phyloP scores from a whole-genome alignment of 2,888 invertebrate genomes.

The Odontocolon sp. region DNA sequence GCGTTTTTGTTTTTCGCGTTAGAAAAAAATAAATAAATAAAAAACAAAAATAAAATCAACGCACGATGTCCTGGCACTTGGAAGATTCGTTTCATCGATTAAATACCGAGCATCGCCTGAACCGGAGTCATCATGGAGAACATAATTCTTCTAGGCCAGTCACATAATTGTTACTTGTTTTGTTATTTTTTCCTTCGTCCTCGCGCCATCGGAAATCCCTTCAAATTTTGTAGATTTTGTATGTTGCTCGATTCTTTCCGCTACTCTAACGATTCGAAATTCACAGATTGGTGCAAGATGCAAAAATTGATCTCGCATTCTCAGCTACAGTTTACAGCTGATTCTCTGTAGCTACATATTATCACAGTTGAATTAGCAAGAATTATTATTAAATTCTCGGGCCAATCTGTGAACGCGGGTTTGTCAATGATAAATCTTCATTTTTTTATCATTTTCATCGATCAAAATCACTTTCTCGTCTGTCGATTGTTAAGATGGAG shows the following conservation, averaged over 20 bases:
- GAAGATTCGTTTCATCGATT: conserved; percentile 39
- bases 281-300: conserved; percentile 33
- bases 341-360: conserved; percentile 50
- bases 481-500: background rate
- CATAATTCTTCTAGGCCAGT: conserved; percentile 42
- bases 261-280: background rate
- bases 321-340: conserved; percentile 24
- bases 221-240: conserved; percentile 5
- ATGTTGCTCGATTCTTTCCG: background rate
- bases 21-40: conserved; percentile 6
- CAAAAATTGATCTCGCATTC: conserved; percentile 23
- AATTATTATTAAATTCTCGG: conserved; percentile 14
- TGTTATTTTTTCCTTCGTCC: background rate
- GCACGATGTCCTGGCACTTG: conserved; percentile 43
- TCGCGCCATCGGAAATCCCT: conserved; percentile 2
- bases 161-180: background rate
- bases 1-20: conserved; percentile 28
- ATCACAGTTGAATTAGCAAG: conserved; percentile 54
- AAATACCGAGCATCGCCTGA: conserved; percentile 19
- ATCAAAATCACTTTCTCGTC: background rate
- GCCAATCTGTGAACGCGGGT: conserved; percentile 38
- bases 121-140: conserved; percentile 32
- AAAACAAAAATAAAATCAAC: conserved; percentile 21
- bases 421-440: conserved; percentile 1
- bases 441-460: too few species aligned